These are phyloP conservation scores for Coracias cyanogaster DNA, from an alignment of 2,797 vertebrate genomes.

Conservation along the genomic window DNA sequence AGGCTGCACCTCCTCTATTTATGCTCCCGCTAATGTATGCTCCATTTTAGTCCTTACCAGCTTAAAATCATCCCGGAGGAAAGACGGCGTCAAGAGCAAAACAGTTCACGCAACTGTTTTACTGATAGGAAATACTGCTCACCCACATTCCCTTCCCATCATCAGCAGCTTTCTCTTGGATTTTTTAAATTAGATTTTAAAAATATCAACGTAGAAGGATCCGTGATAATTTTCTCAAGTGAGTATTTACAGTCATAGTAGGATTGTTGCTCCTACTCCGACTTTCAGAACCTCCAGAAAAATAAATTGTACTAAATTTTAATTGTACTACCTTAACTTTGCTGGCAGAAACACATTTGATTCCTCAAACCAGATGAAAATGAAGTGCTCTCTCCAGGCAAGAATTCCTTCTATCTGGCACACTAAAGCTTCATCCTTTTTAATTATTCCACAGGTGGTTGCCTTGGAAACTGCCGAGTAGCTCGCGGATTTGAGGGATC, in stretches of 20 bases:
- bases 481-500: constrained; percentile 47
- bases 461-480: constrained; percentile 73
- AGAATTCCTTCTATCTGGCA: constrained; percentile 49
- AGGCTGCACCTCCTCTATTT: constrained; percentile 62
- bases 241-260: accelerated
- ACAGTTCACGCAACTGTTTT: neutral
- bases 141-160: neutral
- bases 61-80: constrained; percentile 5
- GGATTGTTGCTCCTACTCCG: neutral
- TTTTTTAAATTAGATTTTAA: neutral
- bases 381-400: constrained; percentile 11
- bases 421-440: constrained; percentile 53
- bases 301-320: constrained; percentile 36
- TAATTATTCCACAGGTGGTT: constrained; percentile 73
- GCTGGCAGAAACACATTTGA: constrained; percentile 25
- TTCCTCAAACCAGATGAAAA: constrained; percentile 11
- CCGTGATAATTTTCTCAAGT: neutral
- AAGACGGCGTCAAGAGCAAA: neutral
- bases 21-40: constrained; percentile 48
- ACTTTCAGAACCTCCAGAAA: neutral
- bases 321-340: constrained; percentile 66
- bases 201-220: neutral
- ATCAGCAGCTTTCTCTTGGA: neutral
- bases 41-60: constrained; percentile 40
- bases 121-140: neutral